A percentile compares a stretch with the other conserved stretches of the same genome.
Evolutionary conservation across 2,797 vertebrate species (phyloP).

Genomic region (Knipowitschia caucasica): DNA sequence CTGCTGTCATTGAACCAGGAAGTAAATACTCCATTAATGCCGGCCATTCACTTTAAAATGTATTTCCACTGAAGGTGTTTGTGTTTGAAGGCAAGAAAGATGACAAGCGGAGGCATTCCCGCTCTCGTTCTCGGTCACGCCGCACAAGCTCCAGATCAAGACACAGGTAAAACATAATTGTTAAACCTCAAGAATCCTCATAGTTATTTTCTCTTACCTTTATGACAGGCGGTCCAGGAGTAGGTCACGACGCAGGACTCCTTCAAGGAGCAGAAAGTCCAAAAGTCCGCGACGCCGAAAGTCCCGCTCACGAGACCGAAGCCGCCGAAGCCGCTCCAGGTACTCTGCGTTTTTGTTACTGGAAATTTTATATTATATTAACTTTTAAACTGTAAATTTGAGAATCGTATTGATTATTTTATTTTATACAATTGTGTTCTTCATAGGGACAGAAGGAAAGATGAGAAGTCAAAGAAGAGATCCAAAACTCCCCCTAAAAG

Average conservation of each 20-base stretch:
- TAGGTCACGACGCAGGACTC: constrained; percentile 87
- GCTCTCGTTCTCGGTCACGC: constrained; percentile 88
- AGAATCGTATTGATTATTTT: neutral
- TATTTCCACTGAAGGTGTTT: neutral
- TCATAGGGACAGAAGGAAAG: constrained; percentile 90
- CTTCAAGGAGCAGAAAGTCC: constrained; percentile 90
- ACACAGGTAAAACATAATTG: constrained; percentile 80
- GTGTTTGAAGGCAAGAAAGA: constrained; percentile 89
- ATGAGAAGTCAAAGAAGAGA: constrained; percentile 93
- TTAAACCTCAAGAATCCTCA: no score
- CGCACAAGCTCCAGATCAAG: constrained; percentile 89
- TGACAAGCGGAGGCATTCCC: constrained; percentile 93
- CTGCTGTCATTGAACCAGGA: constrained; percentile 97
- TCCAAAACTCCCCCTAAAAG: constrained; percentile 99
- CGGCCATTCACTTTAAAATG: neutral
- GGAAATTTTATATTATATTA: no score
- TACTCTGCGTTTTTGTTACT: constrained; percentile 12
- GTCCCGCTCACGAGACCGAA: constrained; percentile 87
- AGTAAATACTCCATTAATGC: constrained; percentile 60
- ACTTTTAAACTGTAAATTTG: no score
- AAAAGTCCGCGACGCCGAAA: constrained; percentile 89
- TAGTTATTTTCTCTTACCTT: neutral
- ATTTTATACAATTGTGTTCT: neutral
- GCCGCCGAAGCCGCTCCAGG: constrained; percentile 88
- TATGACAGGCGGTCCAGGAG: constrained; percentile 87